Base-by-base conservation (phyloP, 2,888 invertebrate genomes). In the Yponomeuta plumbellus region DNA sequence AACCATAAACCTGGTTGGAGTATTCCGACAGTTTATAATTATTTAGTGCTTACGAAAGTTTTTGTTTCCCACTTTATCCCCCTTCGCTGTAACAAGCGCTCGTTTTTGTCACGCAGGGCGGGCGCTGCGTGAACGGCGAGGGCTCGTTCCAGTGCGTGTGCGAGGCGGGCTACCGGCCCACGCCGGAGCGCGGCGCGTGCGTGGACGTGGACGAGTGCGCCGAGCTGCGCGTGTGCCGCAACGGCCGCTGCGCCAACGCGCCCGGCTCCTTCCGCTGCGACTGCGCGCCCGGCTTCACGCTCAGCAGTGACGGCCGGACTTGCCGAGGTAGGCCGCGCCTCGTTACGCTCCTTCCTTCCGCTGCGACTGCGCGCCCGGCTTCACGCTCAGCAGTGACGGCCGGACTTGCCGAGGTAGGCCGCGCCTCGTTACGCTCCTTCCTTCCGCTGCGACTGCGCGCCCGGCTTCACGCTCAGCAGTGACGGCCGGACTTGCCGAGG, bases 141-240 rank as follows among this genome's bases (percentile, higher is more conserved):
- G 97, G 97, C 0, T 96, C 96, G 0, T 97, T 96, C 88, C 93
- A 93, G 57, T 97, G 97, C 84, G 94, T 96, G 73, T 97, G 97
- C 83, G 95, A 95, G 67, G 93, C 93, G 6, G 97, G 97, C 11
- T 96, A 96, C 85, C 92, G 94, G 0, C 93, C 71, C 84, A 93
- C 75, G 92, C 94, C 69, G 1, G 85, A 78, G 68, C 83, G 88
- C 67, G 84, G 82, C 68, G 86, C 88, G 0, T 92, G 92, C 73
- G 76, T 81, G 1, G 91, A 91, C 75, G 89, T 92, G 65, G 92
- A 93, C 83, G 94, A 94, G 76, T 94, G 94, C 75, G 74, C 92
- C 44, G 96, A 96, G 81, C 94, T 95, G 0, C 94, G 94, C 75
- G 94, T 94, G 52, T 96, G 96, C 80, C 91, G 92, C 68, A 96